Evolutionary conservation across 1,140 invertebrate genomes (phyloP), one percentile per base, ranked within the genome.

Genomic region (silkworm (Bombyx mori)): DNA sequence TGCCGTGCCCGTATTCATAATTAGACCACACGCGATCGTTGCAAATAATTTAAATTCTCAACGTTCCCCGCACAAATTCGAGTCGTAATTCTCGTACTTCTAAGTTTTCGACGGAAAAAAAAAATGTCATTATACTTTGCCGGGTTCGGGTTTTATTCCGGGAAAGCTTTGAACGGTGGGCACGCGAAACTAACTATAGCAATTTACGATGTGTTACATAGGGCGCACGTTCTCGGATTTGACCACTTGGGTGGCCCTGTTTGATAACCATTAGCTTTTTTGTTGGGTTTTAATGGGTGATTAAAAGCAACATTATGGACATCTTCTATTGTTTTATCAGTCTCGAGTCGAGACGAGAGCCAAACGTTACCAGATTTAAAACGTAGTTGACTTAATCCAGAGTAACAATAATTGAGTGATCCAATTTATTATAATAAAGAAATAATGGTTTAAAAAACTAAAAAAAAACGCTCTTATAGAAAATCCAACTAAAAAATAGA

Each of bases 21-120:
- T 81, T 75, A 81, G 81, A 82, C 82, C 81, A 86, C 82, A 86
- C 80, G 74, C 82, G 73, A 77, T 68, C 75, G 68, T 47, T 65
- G 72, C 69, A 79, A 73, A 69, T 71, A 81, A 83, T 82, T 82
- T 77, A 79, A 82, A 83, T 83, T 77, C 72, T 68, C 56, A 58
- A 56, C 57, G 63, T 82, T 86, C 73, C 67, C 52, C 70, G 80
- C 82, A 86, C 75, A 77, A 82, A 76, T 78, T 82, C 73, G 75
- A 68, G 73, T 67, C 62, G 72, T 73, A 67, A 69, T 75, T 63
- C 65, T 65, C 71, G 73, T 82, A 80, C 77, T 74, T 79, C 76
- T 71, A 73, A 68, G 68, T 79, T 74, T 75, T 76, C 76, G 73
- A 69, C 62, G 56, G 64, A 78, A 86, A 57, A 67, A 77, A 84